Base-by-base conservation (phyloP, 2,113 vertebrate genomes). In the Loxodonta africana region DNA sequence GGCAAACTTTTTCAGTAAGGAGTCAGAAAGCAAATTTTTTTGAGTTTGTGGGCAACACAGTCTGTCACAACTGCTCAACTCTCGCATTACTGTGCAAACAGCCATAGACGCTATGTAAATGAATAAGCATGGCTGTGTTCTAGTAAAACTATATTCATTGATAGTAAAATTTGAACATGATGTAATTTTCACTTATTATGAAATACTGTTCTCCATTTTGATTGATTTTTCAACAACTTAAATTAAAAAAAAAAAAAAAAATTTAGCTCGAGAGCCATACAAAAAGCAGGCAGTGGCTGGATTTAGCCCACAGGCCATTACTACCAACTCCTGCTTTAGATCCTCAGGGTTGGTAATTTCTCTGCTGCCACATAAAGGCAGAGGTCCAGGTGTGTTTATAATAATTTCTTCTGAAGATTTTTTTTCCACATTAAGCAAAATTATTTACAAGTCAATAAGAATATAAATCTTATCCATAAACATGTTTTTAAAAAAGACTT, bases 111-210 rank as follows among this genome's bases (percentile, higher is more conserved):
- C 51, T 33, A 20, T 1, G 4, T 46, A 92, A 92, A 82, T 67
- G 25, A 57, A 33, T 20, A 6, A 93, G 26, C 15, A 30, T 33
- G 6, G n/a, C 25, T 90, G 9, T 90, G 20, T 46, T 86, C 17
- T 77, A 63, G 63, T 73, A 78, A 95, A 78, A 95, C 23, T 63
- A 53, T 53, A 78, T 83, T 84, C 11, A 46, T 17, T 33, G 67
- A 86, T n/a, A 77, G 4, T 78, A 73, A 88, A 76, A 82, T 88
- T 77, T 84, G 17, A 94, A 94, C 78, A 78, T 57, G n/a, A 77
- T 20, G 18, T 81, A 95, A 93, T 57, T 92, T 95, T 94, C 21
- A 14, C 12, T 83, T 91, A 26, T 74, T 30, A 95, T 25, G 7
- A 85, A 93, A 21, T 77, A 95, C 8, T n/a, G 63, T 81, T 71